Evolutionary conservation across 2,888 invertebrate genomes (phyloP), one percentile per base, ranked within the genome.

Genomic region (Heteromyza rotundicornis): DNA sequence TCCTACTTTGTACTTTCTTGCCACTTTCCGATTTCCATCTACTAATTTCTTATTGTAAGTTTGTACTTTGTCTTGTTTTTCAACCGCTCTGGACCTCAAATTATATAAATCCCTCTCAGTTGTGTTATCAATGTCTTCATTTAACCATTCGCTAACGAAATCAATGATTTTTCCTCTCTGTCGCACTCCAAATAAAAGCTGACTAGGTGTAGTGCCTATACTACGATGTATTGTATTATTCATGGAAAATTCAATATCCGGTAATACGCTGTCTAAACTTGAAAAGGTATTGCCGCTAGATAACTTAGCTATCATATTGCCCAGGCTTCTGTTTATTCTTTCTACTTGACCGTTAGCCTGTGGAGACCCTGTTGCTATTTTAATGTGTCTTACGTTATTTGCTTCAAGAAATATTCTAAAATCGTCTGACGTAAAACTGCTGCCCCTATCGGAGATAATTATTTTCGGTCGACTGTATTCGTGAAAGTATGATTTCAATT

Each of bases 151-250:
- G 24, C 36, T 54, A 14, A 68, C 8, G 14, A 57, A 47, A 10
- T 27, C 27, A 27, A 27, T 27, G 10, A 27, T 27, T 27, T 20
- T 40, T 2, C 71, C 70, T 47, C 64, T 64, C 53, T 78, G 77
- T 47, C 67, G 23, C 2, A 72, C 53, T 1, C 76, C 77, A 53
- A 73, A 77, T 40, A 77, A 57, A 24, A 74, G 49, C 36, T 60
- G 65, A 62, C 70, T 68, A 1, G 76, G 73, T 2, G 72, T 68
- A 55, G 73, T 64, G 1, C 68, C 65, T 16, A 73, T 70, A 12
- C 68, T 55, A 55, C 70, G 66, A 47, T 65, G 63, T 14, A 73
- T 52, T 0, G 71, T 71, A 61, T 74, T 75, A 62, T 73, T 74
- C 10, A 73, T 57, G 2, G 64, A 60, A 64, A 66, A 73, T 62